Evolutionary conservation across 2,888 invertebrate species (phyloP).

Genomic region (Conomelus anceps): DNA sequence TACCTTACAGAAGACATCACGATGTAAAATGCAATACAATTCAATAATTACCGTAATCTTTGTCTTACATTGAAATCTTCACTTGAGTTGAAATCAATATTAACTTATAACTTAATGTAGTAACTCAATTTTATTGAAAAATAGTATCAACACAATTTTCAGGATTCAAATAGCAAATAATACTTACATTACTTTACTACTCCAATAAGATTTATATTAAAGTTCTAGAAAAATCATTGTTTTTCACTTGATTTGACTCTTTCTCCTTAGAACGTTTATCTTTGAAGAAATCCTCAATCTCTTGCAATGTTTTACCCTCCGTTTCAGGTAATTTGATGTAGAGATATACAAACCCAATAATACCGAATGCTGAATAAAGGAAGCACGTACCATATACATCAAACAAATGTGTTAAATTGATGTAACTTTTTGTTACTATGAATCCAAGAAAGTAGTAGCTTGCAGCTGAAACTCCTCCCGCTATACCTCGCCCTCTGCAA

Average conservation of each 20-base stretch:
- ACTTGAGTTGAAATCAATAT: too few species aligned
- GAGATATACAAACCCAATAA: constrained; percentile 54
- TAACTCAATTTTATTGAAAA: too few species aligned
- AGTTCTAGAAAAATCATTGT: not conserved
- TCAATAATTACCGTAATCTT: too few species aligned
- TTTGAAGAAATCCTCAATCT: constrained; percentile 29
- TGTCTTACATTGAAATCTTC: too few species aligned
- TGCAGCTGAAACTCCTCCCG: constrained; percentile 49
- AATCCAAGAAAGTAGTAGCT: constrained; percentile 49
- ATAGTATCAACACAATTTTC: too few species aligned
- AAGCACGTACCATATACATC: constrained; percentile 34
- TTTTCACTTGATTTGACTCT: not conserved
- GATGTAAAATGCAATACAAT: too few species aligned
- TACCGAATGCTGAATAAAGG: constrained; percentile 40
- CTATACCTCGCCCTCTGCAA: constrained; percentile 47
- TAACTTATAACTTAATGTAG: too few species aligned
- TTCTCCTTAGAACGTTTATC: constrained; percentile 17
- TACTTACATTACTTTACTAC: too few species aligned
- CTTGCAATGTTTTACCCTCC: constrained; percentile 60
- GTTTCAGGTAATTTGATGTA: constrained; percentile 72
- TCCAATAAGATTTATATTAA: too few species aligned
- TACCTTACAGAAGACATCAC: too few species aligned
- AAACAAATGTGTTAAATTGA: constrained; percentile 28
- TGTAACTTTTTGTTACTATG: constrained; percentile 47
- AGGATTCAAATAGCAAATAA: too few species aligned